Evolutionary conservation across 2,113 vertebrate genomes (phyloP), one percentile per base, ranked within the genome.

Genomic region (Picathartes gymnocephalus): DNA sequence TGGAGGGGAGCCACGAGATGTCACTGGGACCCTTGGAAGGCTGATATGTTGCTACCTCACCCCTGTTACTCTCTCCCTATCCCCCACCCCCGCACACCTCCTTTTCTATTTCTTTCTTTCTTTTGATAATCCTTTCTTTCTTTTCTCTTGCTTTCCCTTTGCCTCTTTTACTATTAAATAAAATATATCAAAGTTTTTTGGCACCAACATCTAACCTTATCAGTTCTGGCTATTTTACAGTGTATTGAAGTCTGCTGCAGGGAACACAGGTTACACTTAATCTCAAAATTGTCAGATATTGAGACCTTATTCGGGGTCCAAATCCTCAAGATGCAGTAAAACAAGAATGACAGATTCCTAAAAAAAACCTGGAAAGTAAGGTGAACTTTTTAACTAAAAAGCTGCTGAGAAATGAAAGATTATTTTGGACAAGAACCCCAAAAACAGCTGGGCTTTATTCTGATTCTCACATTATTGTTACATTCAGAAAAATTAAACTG

Each of bases 11-110:
- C 17, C 45, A 77, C 10, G 0, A 40, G 22, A 62, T 27, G 30
- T n/a, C 45, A 50, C 0, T n/a, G 35, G 45, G 6, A 50, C 30
- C 57, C 22, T 21, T 0, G 0, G 57, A 51, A 27, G 30, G 35
- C 30, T 77, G 74, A 27, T 56, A 44, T 21, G 4, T n/a, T 50
- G 27, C 35, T 27, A 50, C 10, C 28, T 39, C 30, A 62, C 13
- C 23, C 22, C 23, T 40, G 18, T 42, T 22, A 40, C 14, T 28
- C 17, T 77, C 45, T 33, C 10, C 22, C 28, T 31, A 15, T 5
- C 17, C 9, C 21, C 15, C 6, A 19, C 4, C 21, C 15, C 15
- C 11, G 16, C 28, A 61, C 7, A 39, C 16, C 15, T 19, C 15
- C 39, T 30, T 17, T 28, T 30, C 10, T 35, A 35, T 47, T 37